Base-by-base conservation (phyloP, 2,113 vertebrate species). In the Gallinago media region DNA sequence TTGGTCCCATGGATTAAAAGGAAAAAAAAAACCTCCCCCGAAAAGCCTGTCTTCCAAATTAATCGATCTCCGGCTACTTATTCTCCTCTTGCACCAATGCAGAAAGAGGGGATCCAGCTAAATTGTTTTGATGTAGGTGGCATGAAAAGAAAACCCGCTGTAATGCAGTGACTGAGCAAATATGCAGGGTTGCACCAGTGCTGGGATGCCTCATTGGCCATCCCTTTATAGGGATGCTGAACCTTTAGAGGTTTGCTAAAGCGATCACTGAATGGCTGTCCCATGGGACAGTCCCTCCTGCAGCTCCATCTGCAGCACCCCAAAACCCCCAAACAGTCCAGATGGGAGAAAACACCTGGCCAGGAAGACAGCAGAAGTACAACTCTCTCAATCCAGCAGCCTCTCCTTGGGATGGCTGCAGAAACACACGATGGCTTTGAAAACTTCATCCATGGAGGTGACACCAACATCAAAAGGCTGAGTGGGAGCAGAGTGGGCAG, bases 381-480 rank as follows among this genome's bases (percentile, higher is more conserved):
- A 79, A 40, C 9, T 75, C 40, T 17, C 67, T n/a, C 38, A 44
- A 36, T 16, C 6, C 73, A 71, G 50, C 36, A 89, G 40, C 25
- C 18, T 78, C n/a, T 72, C 42, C 50, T 44, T 3, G 1, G 9
- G 38, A 44, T 19, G 49, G 34, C 16, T 65, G 59, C 6, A 88
- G 54, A 77, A 93, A 52, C 17, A 65, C 8, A 6, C 0, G 0
- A 3, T 1, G 1, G 6, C 50, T 73, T 54, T 52, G n/a, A 79
- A 73, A 88, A 21, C 22, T 59, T 55, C 38, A 50, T 23, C 59
- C 32, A 2, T 0, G 6, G 5, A 70, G 76, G 34, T 7, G 20
- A 52, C 22, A 72, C 19, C 44, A 26, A 7, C 0, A 1, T 22
- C 65, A 54, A 66, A 91, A 71, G 16, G 46, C 47, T 52, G 38